These are phyloP conservation scores for Epinotia nisella DNA, from an alignment of 2,888 invertebrate species.

Conservation along the genomic window DNA sequence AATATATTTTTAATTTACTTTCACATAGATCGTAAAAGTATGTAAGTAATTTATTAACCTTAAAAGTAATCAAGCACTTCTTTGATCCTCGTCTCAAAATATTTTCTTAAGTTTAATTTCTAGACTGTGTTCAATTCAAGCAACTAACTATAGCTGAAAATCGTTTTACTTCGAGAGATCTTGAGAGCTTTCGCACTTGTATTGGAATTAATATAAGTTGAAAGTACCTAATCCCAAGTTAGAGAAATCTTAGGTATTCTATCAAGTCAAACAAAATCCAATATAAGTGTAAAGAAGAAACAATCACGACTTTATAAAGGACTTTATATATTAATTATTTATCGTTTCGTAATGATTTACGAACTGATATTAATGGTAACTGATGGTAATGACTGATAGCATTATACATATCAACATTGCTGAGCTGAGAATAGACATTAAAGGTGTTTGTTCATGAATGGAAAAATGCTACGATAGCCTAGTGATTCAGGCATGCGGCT, in stretches of 20 bases:
- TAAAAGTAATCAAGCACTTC: slow-evolving; percentile 42
- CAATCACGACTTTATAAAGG: neutral
- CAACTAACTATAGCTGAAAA: slow-evolving; percentile 26
- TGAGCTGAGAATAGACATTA: too few relatives aligned
- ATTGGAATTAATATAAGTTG: slow-evolving; percentile 29
- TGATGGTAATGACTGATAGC: too few relatives aligned
- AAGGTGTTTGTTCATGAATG: too few relatives aligned
- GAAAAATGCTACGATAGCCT: too few relatives aligned
- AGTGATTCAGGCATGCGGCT: too few relatives aligned
- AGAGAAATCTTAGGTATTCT: slow-evolving; percentile 6
- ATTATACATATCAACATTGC: too few relatives aligned
- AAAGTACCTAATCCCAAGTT: slow-evolving; percentile 1
- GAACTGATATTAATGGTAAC: too few relatives aligned
- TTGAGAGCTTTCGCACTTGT: slow-evolving; percentile 3
- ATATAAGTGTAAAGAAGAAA: neutral
- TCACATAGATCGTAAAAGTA: neutral
- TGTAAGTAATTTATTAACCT: neutral
- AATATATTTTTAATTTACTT: neutral
- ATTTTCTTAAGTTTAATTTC: slow-evolving; percentile 29
- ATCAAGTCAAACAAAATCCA: slow-evolving; percentile 11
- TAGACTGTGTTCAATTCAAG: slow-evolving; percentile 5
- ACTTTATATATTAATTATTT: neutral
- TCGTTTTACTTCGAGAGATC: slow-evolving; percentile 23
- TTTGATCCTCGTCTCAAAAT: slow-evolving; percentile 46
- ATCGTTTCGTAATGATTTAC: too few relatives aligned